A percentile compares a stretch with the other conserved stretches of the same genome.
These are phyloP conservation scores for Lasius fuliginosus DNA, from an alignment of 2,888 invertebrate species.

Conservation along the genomic window DNA sequence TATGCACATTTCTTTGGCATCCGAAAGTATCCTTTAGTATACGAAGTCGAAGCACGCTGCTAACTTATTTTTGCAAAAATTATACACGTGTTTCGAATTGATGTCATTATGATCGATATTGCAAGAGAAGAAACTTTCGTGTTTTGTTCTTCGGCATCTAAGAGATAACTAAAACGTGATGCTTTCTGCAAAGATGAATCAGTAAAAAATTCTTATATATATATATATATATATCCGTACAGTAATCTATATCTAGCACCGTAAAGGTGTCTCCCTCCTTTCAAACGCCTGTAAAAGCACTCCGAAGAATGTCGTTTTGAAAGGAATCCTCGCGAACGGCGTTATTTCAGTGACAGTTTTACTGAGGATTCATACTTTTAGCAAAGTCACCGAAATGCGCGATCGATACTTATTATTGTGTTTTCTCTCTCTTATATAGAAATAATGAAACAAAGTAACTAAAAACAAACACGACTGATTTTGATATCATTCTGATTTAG, in stretches of 20 bases:
- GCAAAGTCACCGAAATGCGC: slow-evolving; percentile 31
- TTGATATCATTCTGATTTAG: not conserved
- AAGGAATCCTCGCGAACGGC: slow-evolving; percentile 43
- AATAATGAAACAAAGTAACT: slow-evolving; percentile 5
- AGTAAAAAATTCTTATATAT: slow-evolving; percentile 60
- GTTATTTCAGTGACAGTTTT: slow-evolving; percentile 51
- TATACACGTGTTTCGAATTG: slow-evolving; percentile 32
- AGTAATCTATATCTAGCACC: slow-evolving; percentile 42
- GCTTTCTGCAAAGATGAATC: slow-evolving; percentile 25
- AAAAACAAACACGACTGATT: slow-evolving; percentile 22
- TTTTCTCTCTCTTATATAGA: slow-evolving; percentile 11
- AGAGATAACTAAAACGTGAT: slow-evolving; percentile 26
- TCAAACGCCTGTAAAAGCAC: slow-evolving; percentile 65
- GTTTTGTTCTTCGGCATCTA: slow-evolving; percentile 12
- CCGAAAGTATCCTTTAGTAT: not conserved
- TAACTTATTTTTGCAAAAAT: slow-evolving; percentile 28
- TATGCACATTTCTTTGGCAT: not conserved
- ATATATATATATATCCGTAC: not conserved
- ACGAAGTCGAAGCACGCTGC: slow-evolving; percentile 2
- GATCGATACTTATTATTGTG: slow-evolving; percentile 51
- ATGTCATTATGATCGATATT: slow-evolving; percentile 36
- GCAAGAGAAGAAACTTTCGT: slow-evolving; percentile 20
- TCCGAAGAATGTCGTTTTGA: slow-evolving; percentile 52
- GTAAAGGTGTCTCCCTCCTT: slow-evolving; percentile 60
- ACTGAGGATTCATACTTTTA: slow-evolving; percentile 45